Evolutionary conservation across 37 sponge, comb jelly and placozoan species (phyloP).

Genomic region (Agelas oroides): DNA sequence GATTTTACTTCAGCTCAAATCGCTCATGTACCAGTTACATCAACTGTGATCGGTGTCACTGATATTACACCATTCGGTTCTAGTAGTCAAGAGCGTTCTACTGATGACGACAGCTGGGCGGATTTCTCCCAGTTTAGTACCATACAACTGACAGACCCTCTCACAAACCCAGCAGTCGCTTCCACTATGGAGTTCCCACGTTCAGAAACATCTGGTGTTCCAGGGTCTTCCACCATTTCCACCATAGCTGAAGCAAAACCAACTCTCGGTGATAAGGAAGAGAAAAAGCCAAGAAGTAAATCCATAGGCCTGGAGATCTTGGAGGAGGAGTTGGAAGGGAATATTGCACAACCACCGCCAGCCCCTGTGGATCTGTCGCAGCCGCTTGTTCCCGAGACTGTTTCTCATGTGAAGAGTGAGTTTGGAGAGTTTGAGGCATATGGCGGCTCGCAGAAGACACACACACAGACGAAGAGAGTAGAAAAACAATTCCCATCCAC

Average conservation of each 20-base stretch:
- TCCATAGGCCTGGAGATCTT: slow-evolving; percentile 15
- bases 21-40: no score
- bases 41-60: neutral
- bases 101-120: neutral
- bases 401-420: neutral
- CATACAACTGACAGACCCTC: neutral
- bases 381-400: neutral
- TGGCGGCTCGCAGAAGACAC: no score
- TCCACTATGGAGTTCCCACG: no score
- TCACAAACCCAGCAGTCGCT: neutral
- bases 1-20: no score
- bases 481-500: no score
- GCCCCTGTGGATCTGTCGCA: neutral
- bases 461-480: no score
- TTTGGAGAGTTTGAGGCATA: slow-evolving; percentile 32
- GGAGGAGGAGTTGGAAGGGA: neutral
- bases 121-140: neutral
- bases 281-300: no score
- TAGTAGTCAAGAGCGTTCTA: neutral
- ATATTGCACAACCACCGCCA: neutral
- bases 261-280: no score
- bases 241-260: no score
- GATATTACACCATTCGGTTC: neutral
- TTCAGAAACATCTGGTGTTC: no score
- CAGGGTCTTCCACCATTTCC: no score